Evolutionary conservation across 2,888 invertebrate genomes (phyloP), one percentile per base, ranked within the genome.

Genomic region (Geotrupes spiniger): DNA sequence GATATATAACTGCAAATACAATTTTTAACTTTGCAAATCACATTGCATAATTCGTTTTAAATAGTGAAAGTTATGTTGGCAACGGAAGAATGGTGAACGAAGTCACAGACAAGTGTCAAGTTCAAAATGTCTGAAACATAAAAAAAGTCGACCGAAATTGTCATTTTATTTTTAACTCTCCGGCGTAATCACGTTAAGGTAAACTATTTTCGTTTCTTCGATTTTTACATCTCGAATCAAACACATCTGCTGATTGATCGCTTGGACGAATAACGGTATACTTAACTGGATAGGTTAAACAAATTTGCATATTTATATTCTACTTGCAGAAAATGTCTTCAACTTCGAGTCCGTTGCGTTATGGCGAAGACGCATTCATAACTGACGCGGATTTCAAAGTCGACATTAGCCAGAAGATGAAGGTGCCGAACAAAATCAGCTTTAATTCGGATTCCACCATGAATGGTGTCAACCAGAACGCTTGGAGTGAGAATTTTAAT

Each of bases 391-490:
- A 84, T 63, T 89, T 81, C 65, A 85, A 87, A 51, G 83, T 85
- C 40, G 87, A 89, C 64, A 88, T 91, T 53, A 87, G 83, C 63
- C 82, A 85, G 62, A 84, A 83, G 71, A 91, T 91, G 91, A 83
- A 85, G 59, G 87, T 90, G 9, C 90, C 89, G 0, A 85, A 87
- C 63, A 81, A 83, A 61, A 86, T 89, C 52, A 80, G 87, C 74
- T 87, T 92, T 46, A 85, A 83, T 62, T 82, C 84, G 44, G 85
- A 88, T 42, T 70, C 75, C 36, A 70, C 75, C 36, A 65, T 76
- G n/a, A 82, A 83, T 69, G 82, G 83, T 55, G 73, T 78, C 44
- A 80, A 82, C 53, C 76, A 76, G 52, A 79, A 69, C 33, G 60
- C 78, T 31, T 86, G 85, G 85, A 80, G 81, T 67, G 89, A 90